These are phyloP conservation scores for Herpetotheres cachinnans DNA, from an alignment of 2,113 vertebrate species.

Conservation along the genomic window DNA sequence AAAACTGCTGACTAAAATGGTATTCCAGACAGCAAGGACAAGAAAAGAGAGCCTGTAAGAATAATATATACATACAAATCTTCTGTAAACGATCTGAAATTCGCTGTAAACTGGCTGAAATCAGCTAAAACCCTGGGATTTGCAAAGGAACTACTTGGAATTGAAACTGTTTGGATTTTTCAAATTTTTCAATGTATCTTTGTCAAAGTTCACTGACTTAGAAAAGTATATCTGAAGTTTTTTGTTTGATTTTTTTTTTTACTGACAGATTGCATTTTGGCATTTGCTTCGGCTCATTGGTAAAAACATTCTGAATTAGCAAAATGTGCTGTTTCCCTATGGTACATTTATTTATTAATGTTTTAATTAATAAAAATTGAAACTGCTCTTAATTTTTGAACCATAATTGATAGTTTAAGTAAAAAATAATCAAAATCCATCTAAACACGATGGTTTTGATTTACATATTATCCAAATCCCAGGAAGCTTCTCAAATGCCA, in stretches of 20 bases:
- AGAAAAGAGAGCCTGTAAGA: neutral
- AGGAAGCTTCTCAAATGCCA: neutral
- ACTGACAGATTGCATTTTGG: neutral
- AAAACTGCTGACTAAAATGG: neutral
- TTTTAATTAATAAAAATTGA: neutral
- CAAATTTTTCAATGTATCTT: neutral
- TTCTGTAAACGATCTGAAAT: neutral
- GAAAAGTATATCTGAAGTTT: neutral
- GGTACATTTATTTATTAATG: no score
- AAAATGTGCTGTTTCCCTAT: neutral
- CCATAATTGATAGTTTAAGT: neutral
- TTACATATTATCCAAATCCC: neutral
- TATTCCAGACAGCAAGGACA: neutral
- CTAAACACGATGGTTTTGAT: neutral
- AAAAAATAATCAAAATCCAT: neutral
- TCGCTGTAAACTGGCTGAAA: neutral
- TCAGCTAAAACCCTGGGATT: neutral
- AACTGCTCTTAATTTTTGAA: neutral
- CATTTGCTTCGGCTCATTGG: neutral
- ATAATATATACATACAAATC: neutral
- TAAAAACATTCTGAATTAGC: neutral
- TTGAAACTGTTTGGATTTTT: neutral
- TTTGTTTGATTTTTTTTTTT: neutral
- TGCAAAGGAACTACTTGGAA: neutral
- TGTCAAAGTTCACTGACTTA: neutral